Conservation (phyloP, 1,140 invertebrate species). For the Pemphigus obesinymphae region DNA sequence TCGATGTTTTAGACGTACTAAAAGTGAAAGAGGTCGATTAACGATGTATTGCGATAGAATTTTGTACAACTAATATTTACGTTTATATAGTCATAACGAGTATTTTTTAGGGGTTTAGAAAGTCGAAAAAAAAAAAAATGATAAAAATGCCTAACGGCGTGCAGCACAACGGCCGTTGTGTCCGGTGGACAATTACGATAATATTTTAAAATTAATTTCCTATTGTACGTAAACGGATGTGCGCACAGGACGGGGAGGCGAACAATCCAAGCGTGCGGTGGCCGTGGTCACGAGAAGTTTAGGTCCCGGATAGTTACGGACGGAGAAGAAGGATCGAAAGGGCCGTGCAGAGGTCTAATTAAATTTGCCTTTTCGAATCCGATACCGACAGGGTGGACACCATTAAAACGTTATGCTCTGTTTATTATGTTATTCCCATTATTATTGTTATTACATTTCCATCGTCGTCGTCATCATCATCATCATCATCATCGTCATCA, state of each 20-base stretch:
- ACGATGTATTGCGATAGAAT: too few relatives aligned
- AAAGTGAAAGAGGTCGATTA: too few relatives aligned
- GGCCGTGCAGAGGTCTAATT: conserved; percentile 18
- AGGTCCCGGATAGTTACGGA: neutral
- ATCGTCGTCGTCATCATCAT: neutral
- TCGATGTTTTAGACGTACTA: too few relatives aligned
- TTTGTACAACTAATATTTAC: too few relatives aligned
- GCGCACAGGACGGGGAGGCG: neutral
- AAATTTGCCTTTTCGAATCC: conserved; percentile 23
- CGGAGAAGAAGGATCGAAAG: neutral
- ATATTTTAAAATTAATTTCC: neutral
- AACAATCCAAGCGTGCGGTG: neutral
- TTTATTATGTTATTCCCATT: conserved; percentile 12
- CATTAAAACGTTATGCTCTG: conserved; percentile 24
- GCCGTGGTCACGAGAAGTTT: neutral
- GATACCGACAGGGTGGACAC: neutral
- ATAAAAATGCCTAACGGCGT: too few relatives aligned
- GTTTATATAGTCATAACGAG: too few relatives aligned
- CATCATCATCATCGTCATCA: neutral
- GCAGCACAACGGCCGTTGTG: neutral
- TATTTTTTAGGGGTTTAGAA: too few relatives aligned
- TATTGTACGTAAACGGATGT: neutral
- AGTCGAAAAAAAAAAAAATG: too few relatives aligned
- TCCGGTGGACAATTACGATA: neutral
- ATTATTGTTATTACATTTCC: conserved; percentile 14